Conservation (phyloP, 2,113 vertebrate genomes). For the Tychaedon coryphoeus region DNA sequence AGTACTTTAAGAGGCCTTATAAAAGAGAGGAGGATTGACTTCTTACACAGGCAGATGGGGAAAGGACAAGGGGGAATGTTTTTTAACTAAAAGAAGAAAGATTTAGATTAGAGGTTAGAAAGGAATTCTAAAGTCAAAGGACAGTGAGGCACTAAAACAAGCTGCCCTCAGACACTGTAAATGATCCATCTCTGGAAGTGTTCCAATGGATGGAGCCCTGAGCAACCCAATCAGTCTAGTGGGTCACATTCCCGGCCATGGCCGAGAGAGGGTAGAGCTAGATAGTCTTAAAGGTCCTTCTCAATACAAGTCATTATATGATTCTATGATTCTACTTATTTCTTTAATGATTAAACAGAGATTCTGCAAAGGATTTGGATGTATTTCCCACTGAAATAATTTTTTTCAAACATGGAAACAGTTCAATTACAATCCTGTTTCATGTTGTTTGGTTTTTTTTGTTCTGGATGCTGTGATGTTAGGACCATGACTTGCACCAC, state of each 20-base stretch:
- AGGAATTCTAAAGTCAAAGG: neutral
- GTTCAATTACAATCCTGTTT: neutral
- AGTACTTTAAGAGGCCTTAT: neutral
- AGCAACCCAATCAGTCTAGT: neutral
- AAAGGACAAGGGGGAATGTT: fast-evolving
- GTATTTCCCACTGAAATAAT: neutral
- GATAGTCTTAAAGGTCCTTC: neutral
- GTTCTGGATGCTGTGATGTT: neutral
- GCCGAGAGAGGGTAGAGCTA: fast-evolving
- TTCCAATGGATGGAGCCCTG: neutral
- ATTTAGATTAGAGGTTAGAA: neutral
- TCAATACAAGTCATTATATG: neutral
- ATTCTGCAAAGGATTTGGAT: neutral
- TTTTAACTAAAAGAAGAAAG: neutral
- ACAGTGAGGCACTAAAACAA: neutral
- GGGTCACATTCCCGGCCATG: neutral
- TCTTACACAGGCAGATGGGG: neutral
- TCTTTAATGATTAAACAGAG: neutral
- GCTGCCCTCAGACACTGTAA: no score
- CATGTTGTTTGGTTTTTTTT: neutral
- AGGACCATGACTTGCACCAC: neutral
- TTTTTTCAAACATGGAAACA: neutral
- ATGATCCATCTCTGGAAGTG: neutral
- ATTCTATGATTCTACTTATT: neutral
- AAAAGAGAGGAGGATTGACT: neutral